Conservation (phyloP, 2,888 invertebrate genomes). For the Leucania comma region DNA sequence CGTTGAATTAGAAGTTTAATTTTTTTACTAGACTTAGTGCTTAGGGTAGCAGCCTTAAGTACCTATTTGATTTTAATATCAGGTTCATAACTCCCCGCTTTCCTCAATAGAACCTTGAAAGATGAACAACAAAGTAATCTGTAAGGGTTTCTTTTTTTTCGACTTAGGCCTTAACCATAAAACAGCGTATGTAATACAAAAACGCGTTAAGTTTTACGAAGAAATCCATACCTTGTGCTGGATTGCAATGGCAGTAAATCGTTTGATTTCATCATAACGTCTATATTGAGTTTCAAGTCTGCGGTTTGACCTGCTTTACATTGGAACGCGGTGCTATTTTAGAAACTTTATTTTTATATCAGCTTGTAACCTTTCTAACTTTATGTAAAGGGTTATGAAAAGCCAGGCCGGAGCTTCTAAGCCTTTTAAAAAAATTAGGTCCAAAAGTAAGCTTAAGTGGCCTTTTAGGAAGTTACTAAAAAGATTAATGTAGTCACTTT, state of each 20-base stretch:
- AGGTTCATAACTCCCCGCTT: too few relatives aligned
- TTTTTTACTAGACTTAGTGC: too few relatives aligned
- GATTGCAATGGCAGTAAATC: neutral
- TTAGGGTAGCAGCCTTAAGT: too few relatives aligned
- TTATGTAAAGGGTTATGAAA: neutral
- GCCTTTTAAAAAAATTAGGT: neutral
- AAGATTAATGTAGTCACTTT: neutral
- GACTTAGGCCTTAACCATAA: too few relatives aligned
- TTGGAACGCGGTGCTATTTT: neutral
- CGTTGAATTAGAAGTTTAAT: too few relatives aligned
- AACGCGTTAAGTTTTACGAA: too few relatives aligned
- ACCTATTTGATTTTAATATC: too few relatives aligned
- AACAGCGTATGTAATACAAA: too few relatives aligned
- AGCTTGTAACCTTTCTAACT: neutral
- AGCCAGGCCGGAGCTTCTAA: neutral
- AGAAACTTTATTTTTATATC: conserved; percentile 12
- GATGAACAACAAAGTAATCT: too few relatives aligned
- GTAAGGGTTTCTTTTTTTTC: too few relatives aligned
- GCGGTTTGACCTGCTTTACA: neutral
- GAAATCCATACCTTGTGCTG: neutral
- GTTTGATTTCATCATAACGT: neutral
- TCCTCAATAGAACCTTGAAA: too few relatives aligned
- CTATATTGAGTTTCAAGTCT: neutral
- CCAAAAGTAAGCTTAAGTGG: neutral
- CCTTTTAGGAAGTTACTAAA: neutral